Conservation (phyloP, 2,113 vertebrate genomes). For the Calyptommatus sinebrachiatus region DNA sequence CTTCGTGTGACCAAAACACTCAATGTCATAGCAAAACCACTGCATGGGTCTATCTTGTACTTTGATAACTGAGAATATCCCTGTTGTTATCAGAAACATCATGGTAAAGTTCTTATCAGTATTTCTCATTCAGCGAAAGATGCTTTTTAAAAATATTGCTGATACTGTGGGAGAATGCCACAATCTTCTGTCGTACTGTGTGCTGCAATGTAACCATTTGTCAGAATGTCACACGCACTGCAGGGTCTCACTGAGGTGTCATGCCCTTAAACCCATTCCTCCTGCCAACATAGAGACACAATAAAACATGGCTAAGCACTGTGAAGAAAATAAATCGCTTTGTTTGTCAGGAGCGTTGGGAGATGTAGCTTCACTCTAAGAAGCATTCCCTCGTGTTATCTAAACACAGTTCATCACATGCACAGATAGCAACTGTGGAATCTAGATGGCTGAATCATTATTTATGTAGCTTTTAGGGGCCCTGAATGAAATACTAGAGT, state of each 20-base stretch:
- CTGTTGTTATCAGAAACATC: slow-evolving; percentile 33
- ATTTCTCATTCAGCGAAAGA: slow-evolving; percentile 34
- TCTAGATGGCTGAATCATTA: slow-evolving; percentile 44
- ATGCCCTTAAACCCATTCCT: slow-evolving; percentile 54
- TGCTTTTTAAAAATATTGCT: slow-evolving; percentile 30
- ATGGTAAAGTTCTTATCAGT: slow-evolving; percentile 17
- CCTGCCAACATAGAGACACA: slow-evolving; percentile 53
- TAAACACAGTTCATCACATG: slow-evolving; percentile 51
- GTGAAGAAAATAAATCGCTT: slow-evolving; percentile 63
- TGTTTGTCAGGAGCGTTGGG: slow-evolving; percentile 53
- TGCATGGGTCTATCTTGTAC: not conserved
- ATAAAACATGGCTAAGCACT: slow-evolving; percentile 56
- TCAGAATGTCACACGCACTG: slow-evolving; percentile 41
- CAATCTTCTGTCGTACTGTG: slow-evolving; percentile 45
- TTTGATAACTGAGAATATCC: not conserved
- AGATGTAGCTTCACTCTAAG: slow-evolving; percentile 54
- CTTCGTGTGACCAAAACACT: not conserved
- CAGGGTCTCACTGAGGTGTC: slow-evolving; percentile 55
- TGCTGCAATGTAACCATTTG: slow-evolving; percentile 48
- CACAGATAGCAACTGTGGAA: slow-evolving; percentile 53
- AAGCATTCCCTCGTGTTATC: slow-evolving; percentile 52
- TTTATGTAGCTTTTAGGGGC: slow-evolving; percentile 48
- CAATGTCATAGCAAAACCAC: not conserved
- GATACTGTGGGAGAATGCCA: slow-evolving; percentile 27
- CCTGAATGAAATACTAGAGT: slow-evolving; percentile 20